phyloP scores from a whole-genome alignment of 2,888 invertebrate species.

The Nycteola revayana region DNA sequence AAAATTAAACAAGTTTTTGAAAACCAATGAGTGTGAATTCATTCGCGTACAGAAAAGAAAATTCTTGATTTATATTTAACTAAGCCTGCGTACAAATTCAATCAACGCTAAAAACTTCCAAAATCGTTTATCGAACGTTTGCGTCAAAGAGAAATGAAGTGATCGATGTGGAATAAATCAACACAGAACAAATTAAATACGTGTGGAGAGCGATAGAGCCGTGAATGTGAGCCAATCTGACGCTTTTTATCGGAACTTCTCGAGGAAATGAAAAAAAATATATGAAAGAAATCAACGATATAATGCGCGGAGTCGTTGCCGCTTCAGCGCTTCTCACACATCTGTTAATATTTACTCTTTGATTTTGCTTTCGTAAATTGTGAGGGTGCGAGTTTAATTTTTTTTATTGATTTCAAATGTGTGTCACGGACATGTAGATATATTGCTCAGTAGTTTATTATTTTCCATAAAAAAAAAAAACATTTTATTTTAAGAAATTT shows the following conservation, averaged over 20 bases:
- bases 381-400: slow-evolving; percentile 29
- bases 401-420: slow-evolving; percentile 3
- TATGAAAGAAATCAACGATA: slow-evolving; percentile 38
- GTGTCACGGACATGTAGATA: slow-evolving; percentile 1
- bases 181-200: slow-evolving; percentile 68
- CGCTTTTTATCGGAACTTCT: slow-evolving; percentile 47
- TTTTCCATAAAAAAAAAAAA: too few relatives aligned
- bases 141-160: slow-evolving; percentile 58
- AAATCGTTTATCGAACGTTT: slow-evolving; percentile 45
- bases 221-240: slow-evolving; percentile 48
- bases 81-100: slow-evolving; percentile 23
- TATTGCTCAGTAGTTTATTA: too few relatives aligned
- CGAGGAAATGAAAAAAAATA: slow-evolving; percentile 49
- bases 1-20: neutral
- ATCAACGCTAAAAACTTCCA: slow-evolving; percentile 28
- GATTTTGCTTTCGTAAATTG: slow-evolving; percentile 30
- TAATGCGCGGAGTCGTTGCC: slow-evolving; percentile 39
- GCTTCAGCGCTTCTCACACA: slow-evolving; percentile 39
- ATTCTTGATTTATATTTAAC: slow-evolving; percentile 16
- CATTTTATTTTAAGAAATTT: too few relatives aligned
- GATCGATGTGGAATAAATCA: slow-evolving; percentile 65
- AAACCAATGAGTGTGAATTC: too few relatives aligned
- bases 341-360: slow-evolving; percentile 46
- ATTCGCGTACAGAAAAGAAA: slow-evolving; percentile 11
- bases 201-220: slow-evolving; percentile 57